phyloP scores from a whole-genome alignment of 1,140 invertebrate species.

The Phenacoccus solenopsis region DNA sequence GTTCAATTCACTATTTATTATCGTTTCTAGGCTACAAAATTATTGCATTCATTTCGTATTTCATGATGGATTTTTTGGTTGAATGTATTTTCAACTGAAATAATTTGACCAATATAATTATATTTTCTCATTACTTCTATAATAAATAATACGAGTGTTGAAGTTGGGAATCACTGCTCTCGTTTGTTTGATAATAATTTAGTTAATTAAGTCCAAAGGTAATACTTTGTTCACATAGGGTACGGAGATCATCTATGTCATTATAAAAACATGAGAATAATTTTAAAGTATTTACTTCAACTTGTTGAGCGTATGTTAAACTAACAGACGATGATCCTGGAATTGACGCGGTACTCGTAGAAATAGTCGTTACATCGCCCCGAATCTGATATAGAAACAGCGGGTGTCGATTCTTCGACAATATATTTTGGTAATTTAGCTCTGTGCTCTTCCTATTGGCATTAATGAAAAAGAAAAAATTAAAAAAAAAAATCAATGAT shows the following conservation, averaged over 20 bases:
- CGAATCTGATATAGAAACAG: conserved; percentile 19
- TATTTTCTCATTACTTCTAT: too few species aligned
- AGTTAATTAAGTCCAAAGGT: too few species aligned
- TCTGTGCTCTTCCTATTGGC: conserved; percentile 62
- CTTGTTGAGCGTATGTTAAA: conserved; percentile 5
- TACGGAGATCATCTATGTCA: neutral
- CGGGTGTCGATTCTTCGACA: conserved; percentile 27
- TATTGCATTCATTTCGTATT: too few species aligned
- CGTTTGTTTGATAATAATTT: too few species aligned
- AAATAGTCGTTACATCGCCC: conserved; percentile 25
- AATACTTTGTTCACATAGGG: too few species aligned
- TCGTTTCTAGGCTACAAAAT: too few species aligned
- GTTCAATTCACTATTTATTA: too few species aligned
- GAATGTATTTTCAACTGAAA: too few species aligned
- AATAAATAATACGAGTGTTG: too few species aligned
- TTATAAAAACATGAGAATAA: neutral
- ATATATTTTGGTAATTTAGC: conserved; percentile 60
- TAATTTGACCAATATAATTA: too few species aligned
- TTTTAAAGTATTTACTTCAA: neutral
- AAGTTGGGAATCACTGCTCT: too few species aligned
- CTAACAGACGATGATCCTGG: neutral
- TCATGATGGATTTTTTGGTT: too few species aligned
- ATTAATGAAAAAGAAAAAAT: conserved; percentile 16
- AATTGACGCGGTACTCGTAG: neutral
- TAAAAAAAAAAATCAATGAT: neutral